Evolutionary conservation across 2,888 invertebrate species (phyloP), one percentile per base, ranked within the genome.

Genomic region (Eupithecia tripunctaria): DNA sequence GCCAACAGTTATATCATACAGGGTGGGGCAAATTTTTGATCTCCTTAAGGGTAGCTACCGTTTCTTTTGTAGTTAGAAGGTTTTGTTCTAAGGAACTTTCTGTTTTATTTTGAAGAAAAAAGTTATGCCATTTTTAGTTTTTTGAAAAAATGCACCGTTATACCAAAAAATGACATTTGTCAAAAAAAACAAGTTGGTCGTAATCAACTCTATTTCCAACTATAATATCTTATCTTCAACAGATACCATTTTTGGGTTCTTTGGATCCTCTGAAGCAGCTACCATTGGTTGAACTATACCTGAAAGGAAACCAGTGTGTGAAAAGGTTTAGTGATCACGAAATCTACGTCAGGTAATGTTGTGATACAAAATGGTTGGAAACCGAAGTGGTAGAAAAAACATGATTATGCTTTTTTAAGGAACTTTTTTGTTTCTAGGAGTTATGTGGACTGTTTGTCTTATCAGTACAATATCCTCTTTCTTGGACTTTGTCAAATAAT

Each of bases 301-400:
- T 99, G 79, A 96, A 96, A 87, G 97, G 97, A 81, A 98, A 98
- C 91, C 97, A 97, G 0, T 86, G 98, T 71, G 96, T 97, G 91
- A 96, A 96, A 86, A 97, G 96, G 91, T 98, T 96, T 93, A 96
- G 95, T 88, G 96, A 97, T 83, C 96, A 97, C 87, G 95, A 96
- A 73, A 91, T 96, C 43, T 98, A 98, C 86, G 95, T 98, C 95
- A 98, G 98, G 98, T 98, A 97, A 96, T 89, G 91, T 82, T 74
- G 70, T 74, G 74, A 68, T 79, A 76, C 73, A 72, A 72, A 74
- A 71, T 75, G 79, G 76, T 80, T 81, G 79, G 78, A 79, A 77
- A 67, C 76, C 72, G 62, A 63, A 43, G 36, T 70, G 43, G 36
- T 63, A 15, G 0, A 36, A 29, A 12, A 51, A 27, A 73, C 38